Conservation (phyloP, 2,113 vertebrate genomes). For the Taxidea taxus region DNA sequence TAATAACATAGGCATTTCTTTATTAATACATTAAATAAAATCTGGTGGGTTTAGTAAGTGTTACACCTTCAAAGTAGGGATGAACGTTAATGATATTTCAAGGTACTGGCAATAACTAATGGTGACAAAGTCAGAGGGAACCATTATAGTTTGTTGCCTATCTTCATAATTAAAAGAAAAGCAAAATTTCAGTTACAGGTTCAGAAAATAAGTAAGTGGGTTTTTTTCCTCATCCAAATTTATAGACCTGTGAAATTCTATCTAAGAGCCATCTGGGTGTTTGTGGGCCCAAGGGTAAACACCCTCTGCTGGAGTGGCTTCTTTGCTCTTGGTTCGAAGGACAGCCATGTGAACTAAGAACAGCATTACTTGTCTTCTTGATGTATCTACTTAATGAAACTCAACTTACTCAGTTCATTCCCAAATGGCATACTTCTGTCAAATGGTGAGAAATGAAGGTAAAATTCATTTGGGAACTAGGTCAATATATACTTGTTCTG, state of each 20-base stretch:
- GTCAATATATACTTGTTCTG: not conserved
- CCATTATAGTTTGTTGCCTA: not conserved
- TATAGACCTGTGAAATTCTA: not conserved
- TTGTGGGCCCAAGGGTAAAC: not conserved
- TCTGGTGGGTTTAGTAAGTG: not conserved
- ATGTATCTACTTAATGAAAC: not conserved
- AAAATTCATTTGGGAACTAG: not conserved
- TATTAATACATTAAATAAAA: not conserved
- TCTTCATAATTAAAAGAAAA: not conserved
- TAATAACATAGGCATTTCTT: not conserved
- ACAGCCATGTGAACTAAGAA: not conserved
- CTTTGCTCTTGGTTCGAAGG: not conserved
- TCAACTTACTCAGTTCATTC: not conserved
- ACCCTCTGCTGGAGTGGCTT: not conserved
- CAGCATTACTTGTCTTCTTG: not conserved
- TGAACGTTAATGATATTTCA: slow-evolving; percentile 8
- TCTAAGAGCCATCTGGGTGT: not conserved
- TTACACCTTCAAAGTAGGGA: not conserved
- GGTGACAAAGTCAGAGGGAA: not conserved
- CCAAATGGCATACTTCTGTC: not conserved
- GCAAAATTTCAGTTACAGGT: not conserved
- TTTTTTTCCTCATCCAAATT: not conserved
- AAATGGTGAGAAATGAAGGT: not conserved
- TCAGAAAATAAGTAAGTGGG: not conserved
- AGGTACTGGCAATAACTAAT: not conserved